A percentile compares a stretch with the other conserved stretches of the same genome.
phyloP scores from a whole-genome alignment of 2,888 invertebrate genomes.

The Elmis aenea region DNA sequence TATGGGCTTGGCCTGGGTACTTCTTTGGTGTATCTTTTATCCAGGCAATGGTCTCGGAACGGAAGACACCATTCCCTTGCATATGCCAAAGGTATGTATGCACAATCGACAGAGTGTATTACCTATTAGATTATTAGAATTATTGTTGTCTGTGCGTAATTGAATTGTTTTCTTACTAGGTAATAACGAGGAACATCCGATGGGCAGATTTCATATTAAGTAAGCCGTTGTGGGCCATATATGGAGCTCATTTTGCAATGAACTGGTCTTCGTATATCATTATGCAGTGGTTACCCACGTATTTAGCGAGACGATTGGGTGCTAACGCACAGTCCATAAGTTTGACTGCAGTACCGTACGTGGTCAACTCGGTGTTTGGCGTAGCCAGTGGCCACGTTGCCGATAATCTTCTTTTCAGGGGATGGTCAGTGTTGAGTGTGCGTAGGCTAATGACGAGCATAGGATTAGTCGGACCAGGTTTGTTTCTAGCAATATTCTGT shows the following conservation, averaged over 20 bases:
- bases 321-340: slow-evolving; percentile 65
- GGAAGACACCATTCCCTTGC: slow-evolving; percentile 52
- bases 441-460: slow-evolving; percentile 66
- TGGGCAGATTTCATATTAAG: slow-evolving; percentile 63
- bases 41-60: slow-evolving; percentile 50
- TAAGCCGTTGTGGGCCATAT: slow-evolving; percentile 69
- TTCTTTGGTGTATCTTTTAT: slow-evolving; percentile 60
- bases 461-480: slow-evolving; percentile 66
- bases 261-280: slow-evolving; percentile 77
- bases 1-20: slow-evolving; percentile 63
- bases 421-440: slow-evolving; percentile 64
- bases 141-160: too few relatives aligned
- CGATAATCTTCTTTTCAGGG: slow-evolving; percentile 53
- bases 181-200: slow-evolving; percentile 47
- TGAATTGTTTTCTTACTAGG: slow-evolving; percentile 6
- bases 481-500: slow-evolving; percentile 65
- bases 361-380: slow-evolving; percentile 66
- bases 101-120: too few relatives aligned
- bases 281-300: slow-evolving; percentile 76
- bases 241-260: slow-evolving; percentile 73
- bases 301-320: slow-evolving; percentile 58
- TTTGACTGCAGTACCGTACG: slow-evolving; percentile 68
- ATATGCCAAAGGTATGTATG: slow-evolving; percentile 51
- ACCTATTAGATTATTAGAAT: too few relatives aligned
- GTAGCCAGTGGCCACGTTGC: slow-evolving; percentile 69